A percentile compares a stretch with the other conserved stretches of the same genome.
phyloP scores from a whole-genome alignment of 2,113 vertebrate genomes.

The Thamnophis sirtalis region DNA sequence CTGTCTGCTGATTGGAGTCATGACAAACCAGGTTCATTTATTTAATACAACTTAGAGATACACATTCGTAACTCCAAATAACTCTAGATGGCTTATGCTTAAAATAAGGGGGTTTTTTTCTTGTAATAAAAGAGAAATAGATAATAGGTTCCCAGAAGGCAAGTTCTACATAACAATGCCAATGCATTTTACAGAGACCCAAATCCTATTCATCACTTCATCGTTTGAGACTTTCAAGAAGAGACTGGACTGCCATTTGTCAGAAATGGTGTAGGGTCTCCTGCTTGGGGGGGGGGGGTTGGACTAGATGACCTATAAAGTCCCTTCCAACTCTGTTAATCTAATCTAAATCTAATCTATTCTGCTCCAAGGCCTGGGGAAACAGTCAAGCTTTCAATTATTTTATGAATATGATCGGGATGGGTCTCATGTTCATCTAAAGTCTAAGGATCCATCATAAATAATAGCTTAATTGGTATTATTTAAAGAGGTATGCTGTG shows the following conservation, averaged over 20 bases:
- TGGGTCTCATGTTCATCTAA: background rate
- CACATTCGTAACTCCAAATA: background rate
- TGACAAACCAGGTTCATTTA: background rate
- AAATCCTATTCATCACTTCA: background rate
- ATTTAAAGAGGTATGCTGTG: background rate
- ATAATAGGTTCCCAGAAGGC: background rate
- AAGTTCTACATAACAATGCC: background rate
- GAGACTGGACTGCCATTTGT: too few species aligned
- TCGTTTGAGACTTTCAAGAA: too few species aligned
- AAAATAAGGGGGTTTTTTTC: background rate
- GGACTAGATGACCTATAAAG: too few species aligned
- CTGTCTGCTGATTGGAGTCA: background rate
- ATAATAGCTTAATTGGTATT: background rate
- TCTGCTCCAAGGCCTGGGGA: background rate
- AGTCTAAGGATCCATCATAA: background rate
- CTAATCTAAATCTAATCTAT: too few species aligned
- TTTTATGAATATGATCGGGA: background rate
- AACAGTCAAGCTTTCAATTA: background rate
- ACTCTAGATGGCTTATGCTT: background rate
- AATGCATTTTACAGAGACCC: background rate
- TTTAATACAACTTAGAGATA: background rate
- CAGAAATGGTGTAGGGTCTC: too few species aligned
- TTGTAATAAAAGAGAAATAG: background rate
- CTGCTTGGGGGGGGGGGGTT: too few species aligned
- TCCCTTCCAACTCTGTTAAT: too few species aligned